Percentiles rank a stretch among this genome's conserved stretches.
phyloP scores from a whole-genome alignment of 1,140 invertebrate genomes.

The Drosophila miranda region DNA sequence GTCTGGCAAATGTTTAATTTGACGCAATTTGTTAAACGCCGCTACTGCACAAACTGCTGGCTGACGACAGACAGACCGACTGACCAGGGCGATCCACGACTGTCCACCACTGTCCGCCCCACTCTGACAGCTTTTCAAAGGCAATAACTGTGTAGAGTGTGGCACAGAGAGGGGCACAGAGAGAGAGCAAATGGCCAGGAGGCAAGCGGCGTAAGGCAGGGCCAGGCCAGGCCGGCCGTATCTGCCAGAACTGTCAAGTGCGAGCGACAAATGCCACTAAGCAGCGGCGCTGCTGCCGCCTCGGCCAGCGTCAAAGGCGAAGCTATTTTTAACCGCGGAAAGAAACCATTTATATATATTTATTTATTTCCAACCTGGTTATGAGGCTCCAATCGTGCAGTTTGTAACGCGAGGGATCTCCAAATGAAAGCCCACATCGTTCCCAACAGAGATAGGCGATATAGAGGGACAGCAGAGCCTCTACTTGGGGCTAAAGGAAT shows the following conservation, averaged over 20 bases:
- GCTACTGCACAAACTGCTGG: slow-evolving; percentile 39
- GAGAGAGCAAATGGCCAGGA: not conserved
- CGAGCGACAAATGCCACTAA: slow-evolving; percentile 76
- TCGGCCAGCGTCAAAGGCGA: slow-evolving; percentile 46
- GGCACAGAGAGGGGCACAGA: too few relatives aligned
- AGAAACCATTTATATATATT: slow-evolving; percentile 70
- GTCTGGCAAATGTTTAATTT: slow-evolving; percentile 55
- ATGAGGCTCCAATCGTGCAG: slow-evolving; percentile 19
- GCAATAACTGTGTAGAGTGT: slow-evolving; percentile 37
- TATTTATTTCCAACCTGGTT: slow-evolving; percentile 32
- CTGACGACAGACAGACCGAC: slow-evolving; percentile 17
- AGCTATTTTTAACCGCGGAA: slow-evolving; percentile 73
- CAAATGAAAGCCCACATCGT: too few relatives aligned
- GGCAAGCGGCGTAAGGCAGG: slow-evolving; percentile 2
- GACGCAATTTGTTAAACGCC: slow-evolving; percentile 72
- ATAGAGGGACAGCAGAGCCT: too few relatives aligned
- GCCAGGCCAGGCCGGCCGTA: slow-evolving; percentile 9
- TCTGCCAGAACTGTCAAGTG: slow-evolving; percentile 65
- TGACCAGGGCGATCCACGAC: slow-evolving; percentile 17
- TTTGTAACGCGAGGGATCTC: slow-evolving; percentile 14
- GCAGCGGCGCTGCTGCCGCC: slow-evolving; percentile 39
- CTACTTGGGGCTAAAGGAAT: too few relatives aligned
- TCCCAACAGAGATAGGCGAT: too few relatives aligned
- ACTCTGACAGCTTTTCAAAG: slow-evolving; percentile 50
- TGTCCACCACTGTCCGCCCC: slow-evolving; percentile 20